Base-by-base conservation (phyloP, 2,888 invertebrate genomes). In the Hydroisotoma schaefferi region DNA sequence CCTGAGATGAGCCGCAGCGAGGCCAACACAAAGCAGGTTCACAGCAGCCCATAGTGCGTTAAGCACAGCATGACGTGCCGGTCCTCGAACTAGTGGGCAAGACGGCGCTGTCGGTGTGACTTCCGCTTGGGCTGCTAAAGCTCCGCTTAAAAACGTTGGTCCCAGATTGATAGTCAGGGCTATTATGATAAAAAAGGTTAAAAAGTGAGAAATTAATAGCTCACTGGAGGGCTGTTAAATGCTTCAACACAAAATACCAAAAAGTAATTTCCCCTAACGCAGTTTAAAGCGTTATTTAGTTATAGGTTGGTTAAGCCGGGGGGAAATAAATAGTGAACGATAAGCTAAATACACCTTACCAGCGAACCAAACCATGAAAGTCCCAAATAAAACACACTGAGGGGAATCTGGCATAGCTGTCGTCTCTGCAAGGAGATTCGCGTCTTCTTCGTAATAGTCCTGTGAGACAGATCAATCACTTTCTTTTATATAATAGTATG, bases 341-440 rank as follows among this genome's bases (percentile, higher is more conserved):
- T n/a, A n/a, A n/a, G n/a, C n/a, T n/a, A n/a, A n/a, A n/a, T n/a
- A n/a, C n/a, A n/a, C 26, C 60, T 64, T 59, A 64, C 64, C 64
- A 55, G 90, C 89, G 79, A 93, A 92, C 92, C 92, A 93, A 75
- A 92, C 91, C 86, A 92, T 92, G 78, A 90, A 89, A 55, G 90
- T 86, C 66, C 92, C 92, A 78, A 93, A 93, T 51, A 90, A 82
- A 65, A 92, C 90, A 78, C 93, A 93, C 82, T 90, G 87, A 2
- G 90, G 90, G 63, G 88, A 88, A 77, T 90, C 90, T 87, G 89
- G 82, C 71, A 88, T 80, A 6, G 88, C 87, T 1, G 84, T 85
- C 61, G 85, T 82, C 59, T 70, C 72, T 29, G 67, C 71, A 22
- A 70, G 58, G 8, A 70, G 67, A 62, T 72, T 70, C 56, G 71